These are phyloP conservation scores for Strigamia crassipes DNA, from an alignment of 2,888 invertebrate genomes.

Conservation along the genomic window DNA sequence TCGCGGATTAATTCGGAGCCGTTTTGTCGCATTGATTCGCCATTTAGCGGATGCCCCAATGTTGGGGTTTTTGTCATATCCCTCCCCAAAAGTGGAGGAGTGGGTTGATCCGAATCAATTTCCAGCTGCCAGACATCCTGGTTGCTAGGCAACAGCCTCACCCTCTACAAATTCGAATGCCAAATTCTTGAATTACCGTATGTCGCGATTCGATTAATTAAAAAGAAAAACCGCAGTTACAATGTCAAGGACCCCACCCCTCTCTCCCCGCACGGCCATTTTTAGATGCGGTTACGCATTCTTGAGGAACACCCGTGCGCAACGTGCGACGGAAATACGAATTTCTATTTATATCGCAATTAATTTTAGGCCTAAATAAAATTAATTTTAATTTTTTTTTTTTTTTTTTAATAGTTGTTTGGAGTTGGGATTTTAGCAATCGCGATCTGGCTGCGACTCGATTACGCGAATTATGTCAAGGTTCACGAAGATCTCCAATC, in stretches of 20 bases:
- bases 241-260: constrained; percentile 21
- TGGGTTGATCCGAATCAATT: constrained; percentile 21
- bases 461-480: constrained; percentile 73
- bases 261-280: background rate
- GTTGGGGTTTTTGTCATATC: background rate
- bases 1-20: too few species aligned
- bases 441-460: constrained; percentile 77
- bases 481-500: constrained; percentile 69
- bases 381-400: constrained; percentile 39
- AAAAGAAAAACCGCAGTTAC: background rate
- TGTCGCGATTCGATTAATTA: background rate
- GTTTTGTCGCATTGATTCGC: too few species aligned
- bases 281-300: background rate
- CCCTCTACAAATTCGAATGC: constrained; percentile 6
- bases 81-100: constrained; percentile 1
- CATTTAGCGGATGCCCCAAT: background rate
- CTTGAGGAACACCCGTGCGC: constrained; percentile 7
- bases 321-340: too few species aligned
- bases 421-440: constrained; percentile 72
- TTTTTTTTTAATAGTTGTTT: constrained; percentile 66
- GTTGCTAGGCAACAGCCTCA: constrained; percentile 2
- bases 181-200: background rate
- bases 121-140: constrained; percentile 16
- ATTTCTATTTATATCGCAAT: too few species aligned
- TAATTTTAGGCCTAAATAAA: background rate